These are phyloP conservation scores for Episyrphus balteatus DNA, from an alignment of 1,140 invertebrate species.

Conservation along the genomic window DNA sequence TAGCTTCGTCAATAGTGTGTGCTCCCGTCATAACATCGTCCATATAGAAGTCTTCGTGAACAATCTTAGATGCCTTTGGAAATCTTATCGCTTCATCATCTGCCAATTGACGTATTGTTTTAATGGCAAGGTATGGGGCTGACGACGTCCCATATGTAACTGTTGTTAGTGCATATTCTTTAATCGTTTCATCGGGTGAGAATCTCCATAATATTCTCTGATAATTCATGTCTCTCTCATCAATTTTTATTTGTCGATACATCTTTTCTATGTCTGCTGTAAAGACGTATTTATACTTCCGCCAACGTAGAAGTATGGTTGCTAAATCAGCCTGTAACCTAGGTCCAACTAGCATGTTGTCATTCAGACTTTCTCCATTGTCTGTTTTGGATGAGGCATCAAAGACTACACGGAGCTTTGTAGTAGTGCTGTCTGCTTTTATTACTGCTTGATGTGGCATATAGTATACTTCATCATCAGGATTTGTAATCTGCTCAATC, in stretches of 20 bases:
- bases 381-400: conserved; percentile 12
- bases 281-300: conserved; percentile 18
- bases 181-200: conserved; percentile 12
- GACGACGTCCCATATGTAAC: conserved; percentile 26
- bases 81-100: conserved; percentile 17
- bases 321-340: conserved; percentile 27
- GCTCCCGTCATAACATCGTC: conserved; percentile 31
- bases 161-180: conserved; percentile 20
- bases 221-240: conserved; percentile 12
- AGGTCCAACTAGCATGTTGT: conserved; percentile 22
- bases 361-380: conserved; percentile 18
- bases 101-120: conserved; percentile 22
- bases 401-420: conserved; percentile 20
- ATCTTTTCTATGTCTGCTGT: conserved; percentile 26
- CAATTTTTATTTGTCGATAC: conserved; percentile 22
- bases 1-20: conserved; percentile 11
- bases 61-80: conserved; percentile 14
- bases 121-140: conserved; percentile 19
- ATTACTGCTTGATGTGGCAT: conserved; percentile 23
- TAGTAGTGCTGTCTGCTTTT: conserved; percentile 16
- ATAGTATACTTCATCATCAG: conserved; percentile 6
- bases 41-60: conserved; percentile 31
- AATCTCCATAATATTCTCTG: conserved; percentile 35
- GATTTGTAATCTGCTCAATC: conserved; percentile 16
- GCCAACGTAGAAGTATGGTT: conserved; percentile 27